Conservation (phyloP, 2,113 vertebrate genomes). For the Xenopus tropicalis region UCB_Xtro_10.0 CM004444.2:116788501-116789000, state of each 20-base stretch:
- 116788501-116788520: slow-evolving; percentile 53
- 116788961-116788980: slow-evolving; percentile 71
- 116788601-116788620: slow-evolving; percentile 66
- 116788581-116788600: slow-evolving; percentile 42
- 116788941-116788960: slow-evolving; percentile 76
- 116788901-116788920: slow-evolving; percentile 82
- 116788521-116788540: slow-evolving; percentile 59
- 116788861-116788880: slow-evolving; percentile 88
- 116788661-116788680: slow-evolving; percentile 65
- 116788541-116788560: slow-evolving; percentile 37
- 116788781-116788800: slow-evolving; percentile 81
- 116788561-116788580: slow-evolving; percentile 50
- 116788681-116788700: slow-evolving; percentile 80
- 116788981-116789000: slow-evolving; percentile 71
- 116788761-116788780: slow-evolving; percentile 76
- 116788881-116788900: slow-evolving; percentile 94
- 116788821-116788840: slow-evolving; percentile 82
- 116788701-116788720: slow-evolving; percentile 83
- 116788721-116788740: slow-evolving; percentile 77
- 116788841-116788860: slow-evolving; percentile 92
- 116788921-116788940: slow-evolving; percentile 70
- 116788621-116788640: slow-evolving; percentile 61
- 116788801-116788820: slow-evolving; percentile 84
- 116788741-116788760: slow-evolving; percentile 76
- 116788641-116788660: slow-evolving; percentile 63